Evolutionary conservation across 1,140 invertebrate genomes (phyloP), one percentile per base, ranked within the genome.

Genomic region (Neelides sp.): DNA sequence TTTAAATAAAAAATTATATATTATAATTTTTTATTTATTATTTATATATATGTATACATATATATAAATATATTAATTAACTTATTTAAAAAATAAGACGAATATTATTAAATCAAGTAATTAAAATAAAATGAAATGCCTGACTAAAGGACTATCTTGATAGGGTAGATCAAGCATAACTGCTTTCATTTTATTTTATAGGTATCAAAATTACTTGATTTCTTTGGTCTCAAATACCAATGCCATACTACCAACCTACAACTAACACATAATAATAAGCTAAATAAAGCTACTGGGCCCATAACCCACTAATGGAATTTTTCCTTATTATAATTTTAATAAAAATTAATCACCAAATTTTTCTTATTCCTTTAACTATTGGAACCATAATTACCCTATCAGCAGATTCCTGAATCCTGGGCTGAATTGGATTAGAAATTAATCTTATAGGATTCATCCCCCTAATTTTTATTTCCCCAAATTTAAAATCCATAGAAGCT

Each of bases 91-190:
- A 4, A 46, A 24, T 26, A 41, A 34, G 28, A 5, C 13, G 23
- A n/a, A 3, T 44, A 42, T 17, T 20, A 19, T 22, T 35, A 19
- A 13, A n/a, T 30, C 23, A 23, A 54, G 40, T 39, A 45, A 10
- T 34, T 13, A 35, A 20, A 36, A 36, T 27, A 54, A 40, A 52
- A 43, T 40, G 52, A 50, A 26, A 46, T 61, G 57, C 59, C 59
- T 61, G 59, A 61, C 17, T 48, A 61, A 61, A 58, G 59, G 59
- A 24, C 37, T 61, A 61, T 54, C 53, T 59, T 59, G 59, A 61
- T 61, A 53, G 53, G 53, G 45, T 57, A 57, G 39, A 54, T 54
- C 23, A 57, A 49, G 27, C 43, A 35, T 49, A n/a, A 4, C 17
- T 20, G n/a, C 10, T 50, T n/a, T 45, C 47, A 37, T 40, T 48